Evolutionary conservation across 2,888 invertebrate species (phyloP).

Genomic region (Andrena praecox): DNA sequence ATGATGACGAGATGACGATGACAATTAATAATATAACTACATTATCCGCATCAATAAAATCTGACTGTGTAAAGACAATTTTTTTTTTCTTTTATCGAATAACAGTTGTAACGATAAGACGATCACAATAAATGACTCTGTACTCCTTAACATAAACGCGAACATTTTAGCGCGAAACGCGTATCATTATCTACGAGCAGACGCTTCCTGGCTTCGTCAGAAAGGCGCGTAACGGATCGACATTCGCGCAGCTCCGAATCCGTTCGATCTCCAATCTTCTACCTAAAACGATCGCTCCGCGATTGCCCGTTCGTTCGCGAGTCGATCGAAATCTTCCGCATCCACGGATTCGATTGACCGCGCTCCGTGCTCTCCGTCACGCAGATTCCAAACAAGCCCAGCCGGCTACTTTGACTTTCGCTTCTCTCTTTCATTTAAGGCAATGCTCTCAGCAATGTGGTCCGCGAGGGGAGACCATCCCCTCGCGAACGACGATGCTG

Average conservation of each 20-base stretch:
- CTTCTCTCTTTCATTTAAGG: slow-evolving; percentile 51
- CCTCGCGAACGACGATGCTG: slow-evolving; percentile 39
- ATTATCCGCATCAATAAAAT: slow-evolving; percentile 61
- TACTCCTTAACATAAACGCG: slow-evolving; percentile 59
- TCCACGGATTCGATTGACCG: not conserved
- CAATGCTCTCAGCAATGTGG: slow-evolving; percentile 53
- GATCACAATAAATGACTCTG: slow-evolving; percentile 63
- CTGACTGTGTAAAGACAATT: slow-evolving; percentile 63
- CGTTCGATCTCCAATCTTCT: not conserved
- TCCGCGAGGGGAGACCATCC: slow-evolving; percentile 37
- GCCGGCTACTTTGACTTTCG: slow-evolving; percentile 54
- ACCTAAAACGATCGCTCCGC: slow-evolving; percentile 4
- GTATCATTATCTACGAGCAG: slow-evolving; percentile 39
- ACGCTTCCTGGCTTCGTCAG: slow-evolving; percentile 33
- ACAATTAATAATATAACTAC: slow-evolving; percentile 59
- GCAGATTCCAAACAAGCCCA: not conserved
- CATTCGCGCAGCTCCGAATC: not conserved
- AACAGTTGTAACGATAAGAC: slow-evolving; percentile 65
- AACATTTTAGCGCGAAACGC: slow-evolving; percentile 29
- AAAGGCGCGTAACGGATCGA: slow-evolving; percentile 35
- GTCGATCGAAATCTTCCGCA: not conserved
- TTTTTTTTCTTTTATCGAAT: slow-evolving; percentile 54
- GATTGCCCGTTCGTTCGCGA: not conserved
- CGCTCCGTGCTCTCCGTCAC: too few relatives aligned
- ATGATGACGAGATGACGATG: not conserved